Percentiles rank a stretch among this genome's conserved stretches.
Evolutionary conservation across 92 coral and sea anemone species (phyloP).

Genomic region (Montipora capitata): DNA sequence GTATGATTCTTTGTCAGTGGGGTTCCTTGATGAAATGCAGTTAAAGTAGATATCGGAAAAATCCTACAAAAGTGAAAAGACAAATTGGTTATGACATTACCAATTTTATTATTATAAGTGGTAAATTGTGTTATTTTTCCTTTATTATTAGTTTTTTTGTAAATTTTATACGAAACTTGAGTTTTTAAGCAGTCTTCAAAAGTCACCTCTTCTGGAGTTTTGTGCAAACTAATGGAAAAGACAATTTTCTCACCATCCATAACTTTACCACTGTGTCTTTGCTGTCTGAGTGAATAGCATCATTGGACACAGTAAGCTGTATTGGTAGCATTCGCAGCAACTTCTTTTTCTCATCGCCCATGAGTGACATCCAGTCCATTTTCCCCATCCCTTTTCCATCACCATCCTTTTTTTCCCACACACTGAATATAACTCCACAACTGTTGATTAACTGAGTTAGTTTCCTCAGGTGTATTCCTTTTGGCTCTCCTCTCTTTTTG

Average conservation of each 20-base stretch:
- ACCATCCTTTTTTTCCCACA: constrained; percentile 36
- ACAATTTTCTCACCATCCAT: constrained; percentile 64
- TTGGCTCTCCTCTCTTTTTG: constrained; percentile 69
- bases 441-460: constrained; percentile 56
- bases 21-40: constrained; percentile 54
- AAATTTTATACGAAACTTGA: not conserved
- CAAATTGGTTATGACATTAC: not conserved
- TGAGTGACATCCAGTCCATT: constrained; percentile 19
- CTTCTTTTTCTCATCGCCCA: constrained; percentile 71
- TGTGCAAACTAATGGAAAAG: too few species aligned
- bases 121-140: not conserved
- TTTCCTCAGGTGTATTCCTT: constrained; percentile 49
- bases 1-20: constrained; percentile 31
- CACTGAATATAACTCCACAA: constrained; percentile 72
- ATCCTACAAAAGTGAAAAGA: constrained; percentile 41
- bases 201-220: too few species aligned
- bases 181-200: too few species aligned
- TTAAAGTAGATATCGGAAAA: constrained; percentile 64
- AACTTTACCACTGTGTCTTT: constrained; percentile 45
- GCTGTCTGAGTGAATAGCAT: constrained; percentile 58
- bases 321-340: constrained; percentile 35
- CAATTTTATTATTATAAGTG: not conserved
- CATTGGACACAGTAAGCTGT: constrained; percentile 33
- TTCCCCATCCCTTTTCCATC: constrained; percentile 53
- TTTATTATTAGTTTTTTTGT: not conserved